These are phyloP conservation scores for Glaucomys volans DNA, from an alignment of 2,113 vertebrate species.

Conservation along the genomic window DNA sequence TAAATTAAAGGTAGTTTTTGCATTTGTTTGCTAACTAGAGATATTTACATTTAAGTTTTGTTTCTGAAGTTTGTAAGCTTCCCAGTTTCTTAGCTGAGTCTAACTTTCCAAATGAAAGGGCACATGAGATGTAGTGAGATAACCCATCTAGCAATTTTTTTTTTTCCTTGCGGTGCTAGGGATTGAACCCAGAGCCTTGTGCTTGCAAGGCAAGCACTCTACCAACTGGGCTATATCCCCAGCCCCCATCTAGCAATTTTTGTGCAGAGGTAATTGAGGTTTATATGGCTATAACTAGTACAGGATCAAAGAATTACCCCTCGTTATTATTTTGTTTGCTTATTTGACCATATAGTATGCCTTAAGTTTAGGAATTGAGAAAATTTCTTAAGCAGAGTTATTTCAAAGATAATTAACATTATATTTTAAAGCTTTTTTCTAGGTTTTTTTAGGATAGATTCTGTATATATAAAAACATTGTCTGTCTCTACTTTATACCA, in stretches of 20 bases:
- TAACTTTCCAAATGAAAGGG: constrained; percentile 15
- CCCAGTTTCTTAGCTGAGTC: constrained; percentile 32
- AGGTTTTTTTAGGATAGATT: not conserved
- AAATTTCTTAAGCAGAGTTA: constrained; percentile 53
- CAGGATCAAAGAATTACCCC: not conserved
- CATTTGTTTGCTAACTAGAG: constrained; percentile 39
- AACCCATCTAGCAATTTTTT: constrained; percentile 18
- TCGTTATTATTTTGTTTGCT: constrained; percentile 6
- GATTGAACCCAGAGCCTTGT: no score
- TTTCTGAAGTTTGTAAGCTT: constrained; percentile 43
- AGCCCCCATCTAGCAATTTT: constrained; percentile 14
- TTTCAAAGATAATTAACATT: constrained; percentile 17
- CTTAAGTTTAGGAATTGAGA: constrained; percentile 41
- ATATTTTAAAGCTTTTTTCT: constrained; percentile 12
- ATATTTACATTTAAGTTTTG: constrained; percentile 40
- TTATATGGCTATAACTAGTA: not conserved
- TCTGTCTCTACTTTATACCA: not conserved
- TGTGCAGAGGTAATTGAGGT: not conserved
- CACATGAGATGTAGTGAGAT: not conserved
- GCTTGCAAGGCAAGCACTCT: no score
- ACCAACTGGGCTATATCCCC: no score
- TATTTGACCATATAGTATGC: not conserved
- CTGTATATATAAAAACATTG: not conserved
- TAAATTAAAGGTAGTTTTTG: constrained; percentile 35
- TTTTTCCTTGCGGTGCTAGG: no score